phyloP scores from a whole-genome alignment of 64 coral and sea anemone species.

The Platygyra sinensis region DNA sequence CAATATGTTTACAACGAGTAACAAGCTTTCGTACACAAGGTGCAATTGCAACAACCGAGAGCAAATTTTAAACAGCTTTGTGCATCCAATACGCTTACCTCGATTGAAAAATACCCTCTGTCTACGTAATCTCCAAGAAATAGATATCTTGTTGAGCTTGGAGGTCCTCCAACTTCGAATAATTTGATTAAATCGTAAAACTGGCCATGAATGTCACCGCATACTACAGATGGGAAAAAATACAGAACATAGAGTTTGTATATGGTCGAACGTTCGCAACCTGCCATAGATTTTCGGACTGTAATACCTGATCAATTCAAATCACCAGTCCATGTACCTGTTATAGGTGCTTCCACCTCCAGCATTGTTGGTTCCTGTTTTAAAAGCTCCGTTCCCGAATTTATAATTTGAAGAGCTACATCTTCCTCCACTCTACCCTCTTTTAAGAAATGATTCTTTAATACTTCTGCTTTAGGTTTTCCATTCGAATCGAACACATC shows the following conservation, averaged over 20 bases:
- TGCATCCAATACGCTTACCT: constrained; percentile 68
- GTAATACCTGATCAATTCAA: constrained; percentile 49
- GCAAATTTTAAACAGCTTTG: not conserved
- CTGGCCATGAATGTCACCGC: constrained; percentile 98
- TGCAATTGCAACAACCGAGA: not conserved
- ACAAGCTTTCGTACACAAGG: not conserved
- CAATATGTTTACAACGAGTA: not conserved
- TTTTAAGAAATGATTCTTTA: constrained; percentile 92
- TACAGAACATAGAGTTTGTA: constrained; percentile 43
- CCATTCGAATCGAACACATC: constrained; percentile 90
- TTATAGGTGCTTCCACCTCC: constrained; percentile 98
- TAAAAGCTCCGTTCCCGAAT: constrained; percentile 83
- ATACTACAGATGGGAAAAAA: constrained; percentile 82
- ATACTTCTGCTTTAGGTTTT: constrained; percentile 92
- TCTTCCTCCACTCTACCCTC: constrained; percentile 96
- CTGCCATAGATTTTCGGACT: constrained; percentile 35
- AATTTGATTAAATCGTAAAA: constrained; percentile 99
- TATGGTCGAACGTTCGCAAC: constrained; percentile 33
- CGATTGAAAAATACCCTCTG: constrained; percentile 99
- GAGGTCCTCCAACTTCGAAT: constrained; percentile 97
- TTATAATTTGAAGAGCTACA: constrained; percentile 91
- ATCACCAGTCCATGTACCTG: constrained; percentile 69
- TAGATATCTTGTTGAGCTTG: constrained; percentile 87
- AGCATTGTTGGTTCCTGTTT: constrained; percentile 91
- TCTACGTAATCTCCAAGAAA: constrained; percentile 99